Base-by-base conservation (phyloP, 2,113 vertebrate species). In the Ammospiza caudacuta region DNA sequence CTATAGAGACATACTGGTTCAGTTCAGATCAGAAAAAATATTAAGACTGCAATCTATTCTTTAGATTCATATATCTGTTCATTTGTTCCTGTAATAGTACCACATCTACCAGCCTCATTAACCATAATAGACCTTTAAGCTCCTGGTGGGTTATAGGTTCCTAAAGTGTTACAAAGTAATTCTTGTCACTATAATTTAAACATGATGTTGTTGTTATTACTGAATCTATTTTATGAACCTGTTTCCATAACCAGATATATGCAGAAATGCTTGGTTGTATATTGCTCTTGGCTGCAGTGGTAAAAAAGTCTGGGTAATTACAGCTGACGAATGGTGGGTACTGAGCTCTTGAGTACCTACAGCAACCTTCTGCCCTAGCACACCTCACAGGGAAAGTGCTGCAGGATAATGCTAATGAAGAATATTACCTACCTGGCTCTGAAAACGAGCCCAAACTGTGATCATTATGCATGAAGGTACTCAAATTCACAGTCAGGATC, bases 121-220 rank as follows among this genome's bases (percentile, higher is more conserved):
- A 92, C 75, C 75, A 55, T 97, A 97, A 97, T 93, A 96, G 93
- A 96, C 89, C 88, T 97, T 97, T 97, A 92, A 97, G 81, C 73
- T 95, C 87, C 85, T 92, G 77, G 83, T 95, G 96, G 83, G 61
- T 97, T 97, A 95, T 94, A 63, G 83, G 88, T 94, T 96, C 92
- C 89, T 79, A 95, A 97, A 97, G 80, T 82, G 83, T 94, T 96
- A 90, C 76, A 85, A 83, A 97, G 83, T 94, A 95, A 96, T 98
- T 96, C 80, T 74, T 94, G 95, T 96, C 95, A 92, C 79, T 93
- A 85, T 95, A 90, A 97, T 97, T 97, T 97, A 96, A 96, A 92
- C 77, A 84, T n/a, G 75, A 72, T 95, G 88, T 76, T 97, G 80
- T 93, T 97, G 83, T 93, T 97, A 95, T 95, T 95, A 78, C 67